These are phyloP conservation scores for Polydrusus pterygomalis DNA, from an alignment of 2,888 invertebrate genomes.

Conservation along the genomic window DNA sequence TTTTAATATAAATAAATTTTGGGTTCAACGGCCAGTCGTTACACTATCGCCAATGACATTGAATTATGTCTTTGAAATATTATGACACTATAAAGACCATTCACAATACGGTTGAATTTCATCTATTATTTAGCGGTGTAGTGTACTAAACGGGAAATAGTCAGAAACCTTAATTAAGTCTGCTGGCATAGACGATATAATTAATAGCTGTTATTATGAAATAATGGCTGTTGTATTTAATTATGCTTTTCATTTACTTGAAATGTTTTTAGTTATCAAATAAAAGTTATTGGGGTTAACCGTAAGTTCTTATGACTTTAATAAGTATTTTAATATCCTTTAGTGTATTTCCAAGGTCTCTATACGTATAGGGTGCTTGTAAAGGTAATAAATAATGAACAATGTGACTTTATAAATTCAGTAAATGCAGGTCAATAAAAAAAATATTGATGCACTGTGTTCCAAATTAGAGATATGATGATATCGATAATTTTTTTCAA, in stretches of 20 bases:
- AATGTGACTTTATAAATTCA: too few species aligned
- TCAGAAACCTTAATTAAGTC: slow-evolving; percentile 20
- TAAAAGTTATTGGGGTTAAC: too few species aligned
- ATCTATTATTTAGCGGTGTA: slow-evolving; percentile 20
- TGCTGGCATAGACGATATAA: slow-evolving; percentile 16
- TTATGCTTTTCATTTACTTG: background rate
- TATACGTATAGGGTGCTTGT: too few species aligned
- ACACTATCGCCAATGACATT: slow-evolving; percentile 9
- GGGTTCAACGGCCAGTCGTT: background rate
- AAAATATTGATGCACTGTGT: too few species aligned
- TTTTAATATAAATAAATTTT: too few species aligned
- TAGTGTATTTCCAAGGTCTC: too few species aligned
- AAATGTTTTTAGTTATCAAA: background rate
- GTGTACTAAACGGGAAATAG: slow-evolving; percentile 14
- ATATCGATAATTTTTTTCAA: too few species aligned
- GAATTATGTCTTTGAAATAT: slow-evolving; percentile 3
- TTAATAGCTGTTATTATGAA: slow-evolving; percentile 9
- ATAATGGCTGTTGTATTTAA: background rate
- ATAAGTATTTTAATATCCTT: too few species aligned
- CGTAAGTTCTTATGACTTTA: too few species aligned
- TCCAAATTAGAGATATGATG: too few species aligned
- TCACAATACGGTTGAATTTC: slow-evolving; percentile 2
- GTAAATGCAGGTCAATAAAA: too few species aligned
- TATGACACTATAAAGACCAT: background rate
- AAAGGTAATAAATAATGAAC: too few species aligned